phyloP scores from a whole-genome alignment of 2,888 invertebrate genomes.

The Euclidia mi region DNA sequence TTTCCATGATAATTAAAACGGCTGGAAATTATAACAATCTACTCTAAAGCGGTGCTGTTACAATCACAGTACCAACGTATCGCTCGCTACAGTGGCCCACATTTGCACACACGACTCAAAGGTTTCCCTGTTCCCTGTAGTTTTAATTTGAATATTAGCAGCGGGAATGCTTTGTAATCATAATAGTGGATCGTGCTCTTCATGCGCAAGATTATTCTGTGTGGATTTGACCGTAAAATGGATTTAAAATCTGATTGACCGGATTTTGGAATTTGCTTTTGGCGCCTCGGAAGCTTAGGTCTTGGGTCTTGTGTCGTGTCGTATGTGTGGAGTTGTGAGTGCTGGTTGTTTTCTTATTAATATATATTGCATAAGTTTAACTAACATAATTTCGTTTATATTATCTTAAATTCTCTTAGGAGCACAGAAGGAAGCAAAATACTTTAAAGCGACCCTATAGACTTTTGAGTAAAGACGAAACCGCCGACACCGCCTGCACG shows the following conservation, averaged over 20 bases:
- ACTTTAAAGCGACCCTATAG: too few species aligned
- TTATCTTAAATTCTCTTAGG: too few species aligned
- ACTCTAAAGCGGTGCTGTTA: conserved; percentile 22
- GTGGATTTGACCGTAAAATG: conserved; percentile 8
- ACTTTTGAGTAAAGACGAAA: too few species aligned
- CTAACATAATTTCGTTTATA: too few species aligned
- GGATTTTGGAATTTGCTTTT: neutral
- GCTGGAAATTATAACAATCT: conserved; percentile 10
- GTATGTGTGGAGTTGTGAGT: too few species aligned
- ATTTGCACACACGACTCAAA: conserved; percentile 68
- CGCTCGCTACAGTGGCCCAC: conserved; percentile 33
- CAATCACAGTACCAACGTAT: conserved; percentile 17
- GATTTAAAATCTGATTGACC: conserved; percentile 5
- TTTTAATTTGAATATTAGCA: conserved; percentile 81
- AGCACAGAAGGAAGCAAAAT: too few species aligned
- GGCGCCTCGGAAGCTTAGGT: too few species aligned
- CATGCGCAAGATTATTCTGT: conserved; percentile 16
- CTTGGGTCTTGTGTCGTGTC: too few species aligned
- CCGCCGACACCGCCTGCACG: too few species aligned
- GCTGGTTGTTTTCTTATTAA: too few species aligned
- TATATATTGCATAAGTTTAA: too few species aligned
- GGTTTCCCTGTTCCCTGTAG: conserved; percentile 63
- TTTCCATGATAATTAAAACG: conserved; percentile 13
- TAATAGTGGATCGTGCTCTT: conserved; percentile 63
- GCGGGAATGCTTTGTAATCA: conserved; percentile 69